These are phyloP conservation scores for Phylloscopus trochilus DNA, from an alignment of 2,113 vertebrate genomes.

Conservation along the genomic window DNA sequence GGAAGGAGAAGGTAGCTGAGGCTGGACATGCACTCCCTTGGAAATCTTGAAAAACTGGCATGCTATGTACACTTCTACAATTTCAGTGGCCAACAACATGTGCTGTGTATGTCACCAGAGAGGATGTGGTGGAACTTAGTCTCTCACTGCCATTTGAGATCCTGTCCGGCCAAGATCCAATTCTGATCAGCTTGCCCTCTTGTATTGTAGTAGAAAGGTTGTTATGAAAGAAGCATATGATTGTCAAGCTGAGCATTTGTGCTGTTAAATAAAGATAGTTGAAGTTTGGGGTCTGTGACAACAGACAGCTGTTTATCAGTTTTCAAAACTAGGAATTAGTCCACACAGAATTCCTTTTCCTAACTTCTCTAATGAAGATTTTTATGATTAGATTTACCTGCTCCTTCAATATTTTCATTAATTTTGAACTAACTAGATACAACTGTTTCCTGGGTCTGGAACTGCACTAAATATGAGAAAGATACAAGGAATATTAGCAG, in stretches of 20 bases:
- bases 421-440: neutral
- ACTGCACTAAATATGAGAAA: neutral
- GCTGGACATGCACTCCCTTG: neutral
- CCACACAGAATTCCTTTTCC: neutral
- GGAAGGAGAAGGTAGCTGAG: neutral
- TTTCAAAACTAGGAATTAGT: neutral
- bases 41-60: neutral
- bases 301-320: neutral
- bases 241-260: neutral
- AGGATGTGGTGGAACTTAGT: neutral
- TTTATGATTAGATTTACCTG: neutral
- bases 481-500: neutral
- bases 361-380: neutral
- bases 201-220: neutral
- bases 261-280: neutral
- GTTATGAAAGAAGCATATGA: rapidly evolving
- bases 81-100: neutral
- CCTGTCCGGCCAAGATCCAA: neutral
- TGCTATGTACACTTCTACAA: rapidly evolving
- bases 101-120: neutral
- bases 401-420: neutral
- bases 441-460: neutral
- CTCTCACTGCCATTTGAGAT: neutral
- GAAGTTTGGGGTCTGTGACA: neutral
- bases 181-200: neutral